Evolutionary conservation across 2,888 invertebrate genomes (phyloP).

Genomic region (Nephrotoma flavescens): DNA sequence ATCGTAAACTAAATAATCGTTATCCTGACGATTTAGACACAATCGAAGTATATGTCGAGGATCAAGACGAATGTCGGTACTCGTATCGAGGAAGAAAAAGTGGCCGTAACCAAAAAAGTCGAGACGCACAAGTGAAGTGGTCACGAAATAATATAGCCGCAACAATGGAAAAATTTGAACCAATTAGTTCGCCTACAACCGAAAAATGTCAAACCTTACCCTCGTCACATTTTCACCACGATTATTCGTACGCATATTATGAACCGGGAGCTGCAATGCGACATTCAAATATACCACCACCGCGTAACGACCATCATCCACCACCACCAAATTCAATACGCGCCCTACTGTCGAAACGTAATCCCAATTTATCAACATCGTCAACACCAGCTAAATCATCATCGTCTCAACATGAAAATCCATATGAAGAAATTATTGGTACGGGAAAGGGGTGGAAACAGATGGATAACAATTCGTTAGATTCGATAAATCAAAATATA

Average conservation of each 20-base stretch:
- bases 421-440: slow-evolving; percentile 29
- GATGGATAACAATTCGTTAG: slow-evolving; percentile 39
- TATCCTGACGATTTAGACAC: slow-evolving; percentile 28
- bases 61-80: slow-evolving; percentile 1
- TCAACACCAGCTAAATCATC: slow-evolving; percentile 1
- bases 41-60: slow-evolving; percentile 27
- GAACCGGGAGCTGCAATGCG: slow-evolving; percentile 49
- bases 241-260: slow-evolving; percentile 75
- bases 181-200: slow-evolving; percentile 19
- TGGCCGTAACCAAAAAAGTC: slow-evolving; percentile 1
- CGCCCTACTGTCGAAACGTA: slow-evolving; percentile 27
- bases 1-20: slow-evolving; percentile 20
- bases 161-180: slow-evolving; percentile 49
- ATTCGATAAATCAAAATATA: slow-evolving; percentile 50
- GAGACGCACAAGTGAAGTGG: slow-evolving; percentile 30
- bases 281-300: slow-evolving; percentile 48
- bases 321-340: slow-evolving; percentile 30
- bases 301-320: slow-evolving; percentile 21
- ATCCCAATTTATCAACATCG: slow-evolving; percentile 18
- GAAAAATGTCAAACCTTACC: slow-evolving; percentile 8
- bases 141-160: slow-evolving; percentile 47
- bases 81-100: slow-evolving; percentile 1
- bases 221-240: slow-evolving; percentile 29
- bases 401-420: slow-evolving; percentile 46
- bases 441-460: slow-evolving; percentile 14